These are phyloP conservation scores for Liposcelis brunnea DNA, from an alignment of 2,888 invertebrate species.

Conservation along the genomic window DNA sequence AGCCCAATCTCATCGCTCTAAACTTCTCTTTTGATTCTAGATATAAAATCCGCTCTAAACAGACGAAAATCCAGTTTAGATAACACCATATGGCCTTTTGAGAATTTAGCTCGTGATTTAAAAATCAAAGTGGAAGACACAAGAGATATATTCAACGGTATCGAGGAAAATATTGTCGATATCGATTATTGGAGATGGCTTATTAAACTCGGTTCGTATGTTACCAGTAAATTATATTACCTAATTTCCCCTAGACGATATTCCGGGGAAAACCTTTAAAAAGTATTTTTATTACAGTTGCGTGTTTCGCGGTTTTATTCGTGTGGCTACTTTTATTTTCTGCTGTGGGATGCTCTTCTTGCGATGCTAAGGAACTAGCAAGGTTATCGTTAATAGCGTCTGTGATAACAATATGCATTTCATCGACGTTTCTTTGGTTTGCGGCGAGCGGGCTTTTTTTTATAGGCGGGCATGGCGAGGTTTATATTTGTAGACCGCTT, in stretches of 20 bases:
- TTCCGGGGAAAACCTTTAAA: too few relatives aligned
- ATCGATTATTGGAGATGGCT: constrained; percentile 49
- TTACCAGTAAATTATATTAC: too few relatives aligned
- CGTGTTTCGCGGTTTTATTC: constrained; percentile 30
- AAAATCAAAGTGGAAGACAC: constrained; percentile 29
- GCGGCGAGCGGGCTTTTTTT: constrained; percentile 38
- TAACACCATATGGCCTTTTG: constrained; percentile 37
- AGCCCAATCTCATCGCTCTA: too few relatives aligned
- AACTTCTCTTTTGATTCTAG: too few relatives aligned
- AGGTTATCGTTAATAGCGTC: constrained; percentile 24
- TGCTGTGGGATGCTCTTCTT: constrained; percentile 26
- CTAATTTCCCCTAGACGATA: too few relatives aligned
- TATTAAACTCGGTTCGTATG: constrained; percentile 38
- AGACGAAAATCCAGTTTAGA: constrained; percentile 37
- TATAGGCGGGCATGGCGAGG: constrained; percentile 46
- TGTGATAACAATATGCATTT: constrained; percentile 25
- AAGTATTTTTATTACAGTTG: constrained; percentile 25
- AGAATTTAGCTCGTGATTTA: constrained; percentile 39
- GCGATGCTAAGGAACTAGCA: constrained; percentile 26
- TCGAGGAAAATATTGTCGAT: constrained; percentile 30
- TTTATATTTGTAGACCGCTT: constrained; percentile 52
- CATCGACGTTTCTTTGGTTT: constrained; percentile 41
- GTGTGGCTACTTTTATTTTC: constrained; percentile 33
- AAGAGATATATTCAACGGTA: constrained; percentile 27
- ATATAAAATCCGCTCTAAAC: constrained; percentile 39